A percentile compares a stretch with the other conserved stretches of the same genome.
phyloP scores from a whole-genome alignment of 2,888 invertebrate genomes.

The Ophion ventricosus region DNA sequence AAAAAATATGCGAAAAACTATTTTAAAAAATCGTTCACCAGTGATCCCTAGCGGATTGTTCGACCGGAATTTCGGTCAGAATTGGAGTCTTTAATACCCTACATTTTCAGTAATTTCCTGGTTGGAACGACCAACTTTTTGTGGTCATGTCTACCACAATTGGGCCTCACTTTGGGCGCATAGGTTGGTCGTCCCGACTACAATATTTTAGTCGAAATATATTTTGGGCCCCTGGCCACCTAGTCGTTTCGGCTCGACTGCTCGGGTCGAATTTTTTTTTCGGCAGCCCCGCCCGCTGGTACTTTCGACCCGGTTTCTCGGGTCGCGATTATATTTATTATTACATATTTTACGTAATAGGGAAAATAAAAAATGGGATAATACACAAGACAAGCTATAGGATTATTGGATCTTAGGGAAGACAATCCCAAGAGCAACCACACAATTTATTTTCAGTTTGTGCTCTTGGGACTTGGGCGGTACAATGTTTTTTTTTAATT shows the following conservation, averaged over 20 bases:
- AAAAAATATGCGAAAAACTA: too few relatives aligned
- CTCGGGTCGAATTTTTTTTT: too few relatives aligned
- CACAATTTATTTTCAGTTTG: neutral
- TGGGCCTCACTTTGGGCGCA: neutral
- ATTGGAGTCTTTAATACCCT: neutral
- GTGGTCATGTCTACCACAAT: neutral
- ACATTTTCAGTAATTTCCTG: neutral
- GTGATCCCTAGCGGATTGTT: neutral
- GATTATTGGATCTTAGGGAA: neutral
- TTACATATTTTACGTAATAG: neutral
- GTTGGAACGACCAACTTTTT: constrained; percentile 1
- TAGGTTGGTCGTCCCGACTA: constrained; percentile 17
- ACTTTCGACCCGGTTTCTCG: neutral
- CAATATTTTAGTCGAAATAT: neutral
- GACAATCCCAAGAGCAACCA: neutral
- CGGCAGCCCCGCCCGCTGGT: neutral
- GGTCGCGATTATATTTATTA: neutral
- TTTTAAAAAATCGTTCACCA: too few relatives aligned
- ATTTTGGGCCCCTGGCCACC: neutral
- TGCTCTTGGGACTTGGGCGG: constrained; percentile 1
- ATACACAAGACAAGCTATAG: constrained; percentile 13
- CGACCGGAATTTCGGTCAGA: neutral
- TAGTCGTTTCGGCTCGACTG: neutral
- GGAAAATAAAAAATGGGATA: neutral
- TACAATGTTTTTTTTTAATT: neutral